Percentiles rank a stretch among this genome's conserved stretches.
These are phyloP conservation scores for Camponotus pennsylvanicus DNA, from an alignment of 1,140 invertebrate genomes.

Conservation along the genomic window DNA sequence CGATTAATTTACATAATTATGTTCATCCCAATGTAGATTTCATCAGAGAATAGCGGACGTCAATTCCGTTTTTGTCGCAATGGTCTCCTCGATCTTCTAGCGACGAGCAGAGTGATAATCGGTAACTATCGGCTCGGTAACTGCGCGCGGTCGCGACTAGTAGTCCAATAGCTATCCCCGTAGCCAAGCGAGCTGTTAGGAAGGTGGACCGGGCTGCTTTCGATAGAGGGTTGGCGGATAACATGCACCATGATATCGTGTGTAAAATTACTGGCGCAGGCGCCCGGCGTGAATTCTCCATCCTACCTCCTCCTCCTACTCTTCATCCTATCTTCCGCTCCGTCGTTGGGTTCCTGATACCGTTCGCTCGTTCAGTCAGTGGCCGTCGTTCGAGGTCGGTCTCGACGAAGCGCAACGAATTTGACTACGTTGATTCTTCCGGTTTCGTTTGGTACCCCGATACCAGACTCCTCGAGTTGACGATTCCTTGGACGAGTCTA, in stretches of 20 bases:
- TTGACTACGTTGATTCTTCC: constrained; percentile 4
- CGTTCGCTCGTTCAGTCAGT: constrained; percentile 74
- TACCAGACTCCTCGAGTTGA: constrained; percentile 26
- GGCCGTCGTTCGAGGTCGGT: constrained; percentile 70
- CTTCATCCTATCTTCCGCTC: constrained; percentile 66
- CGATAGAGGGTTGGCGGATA: constrained; percentile 58
- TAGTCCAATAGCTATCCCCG: constrained; percentile 54
- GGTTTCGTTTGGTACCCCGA: background rate
- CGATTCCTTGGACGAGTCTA: constrained; percentile 57
- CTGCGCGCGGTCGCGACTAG: constrained; percentile 56
- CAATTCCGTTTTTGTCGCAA: constrained; percentile 2
- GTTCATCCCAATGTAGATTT: background rate
- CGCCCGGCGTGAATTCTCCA: constrained; percentile 62
- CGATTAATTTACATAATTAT: background rate
- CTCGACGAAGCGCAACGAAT: constrained; percentile 47
- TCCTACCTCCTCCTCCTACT: constrained; percentile 65
- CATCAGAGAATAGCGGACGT: background rate
- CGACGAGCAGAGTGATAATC: background rate
- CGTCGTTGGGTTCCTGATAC: constrained; percentile 69
- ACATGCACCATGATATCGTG: constrained; percentile 73
- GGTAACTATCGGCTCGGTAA: constrained; percentile 28
- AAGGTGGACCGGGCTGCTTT: constrained; percentile 40
- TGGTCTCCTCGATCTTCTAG: constrained; percentile 20
- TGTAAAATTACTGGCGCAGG: constrained; percentile 80
- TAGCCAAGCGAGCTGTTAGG: constrained; percentile 51